Conservation (phyloP, 2,888 invertebrate genomes). For the Sarcophaga caerulescens region DNA sequence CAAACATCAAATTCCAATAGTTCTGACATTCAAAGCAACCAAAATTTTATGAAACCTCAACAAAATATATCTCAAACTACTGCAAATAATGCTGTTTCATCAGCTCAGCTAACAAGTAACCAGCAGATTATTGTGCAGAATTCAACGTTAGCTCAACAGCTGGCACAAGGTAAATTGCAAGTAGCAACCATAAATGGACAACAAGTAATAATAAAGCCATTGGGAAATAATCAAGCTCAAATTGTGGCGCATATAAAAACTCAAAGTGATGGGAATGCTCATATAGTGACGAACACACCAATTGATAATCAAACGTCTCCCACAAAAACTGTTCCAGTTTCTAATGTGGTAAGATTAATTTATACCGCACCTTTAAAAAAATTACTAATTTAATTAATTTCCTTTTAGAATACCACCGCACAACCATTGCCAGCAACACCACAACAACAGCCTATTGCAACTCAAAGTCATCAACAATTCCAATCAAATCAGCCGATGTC, state of each 20-base stretch:
- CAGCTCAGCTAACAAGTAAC: conserved; percentile 69
- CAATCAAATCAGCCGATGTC: conserved; percentile 73
- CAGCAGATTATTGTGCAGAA: conserved; percentile 90
- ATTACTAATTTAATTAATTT: background rate
- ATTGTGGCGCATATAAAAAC: conserved; percentile 88
- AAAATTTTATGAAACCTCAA: conserved; percentile 67
- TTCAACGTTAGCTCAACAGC: conserved; percentile 89
- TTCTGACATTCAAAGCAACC: conserved; percentile 77
- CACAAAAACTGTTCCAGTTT: conserved; percentile 57
- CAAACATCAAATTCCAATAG: conserved; percentile 68
- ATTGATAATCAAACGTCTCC: conserved; percentile 71
- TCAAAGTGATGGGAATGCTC: conserved; percentile 82
- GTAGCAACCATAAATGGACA: conserved; percentile 92
- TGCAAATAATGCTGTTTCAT: conserved; percentile 44
- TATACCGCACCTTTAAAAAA: background rate
- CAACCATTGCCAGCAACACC: conserved; percentile 60
- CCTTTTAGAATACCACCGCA: conserved; percentile 31
- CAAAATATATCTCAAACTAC: conserved; percentile 71
- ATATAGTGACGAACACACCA: conserved; percentile 79
- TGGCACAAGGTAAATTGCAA: conserved; percentile 91
- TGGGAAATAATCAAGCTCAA: conserved; percentile 90
- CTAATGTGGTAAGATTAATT: conserved; percentile 40
- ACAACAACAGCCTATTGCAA: conserved; percentile 70
- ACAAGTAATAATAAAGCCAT: conserved; percentile 90
- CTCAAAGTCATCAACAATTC: conserved; percentile 62